Evolutionary conservation across 2,888 invertebrate genomes (phyloP), one percentile per base, ranked within the genome.

Genomic region (Poecilus cupreus): DNA sequence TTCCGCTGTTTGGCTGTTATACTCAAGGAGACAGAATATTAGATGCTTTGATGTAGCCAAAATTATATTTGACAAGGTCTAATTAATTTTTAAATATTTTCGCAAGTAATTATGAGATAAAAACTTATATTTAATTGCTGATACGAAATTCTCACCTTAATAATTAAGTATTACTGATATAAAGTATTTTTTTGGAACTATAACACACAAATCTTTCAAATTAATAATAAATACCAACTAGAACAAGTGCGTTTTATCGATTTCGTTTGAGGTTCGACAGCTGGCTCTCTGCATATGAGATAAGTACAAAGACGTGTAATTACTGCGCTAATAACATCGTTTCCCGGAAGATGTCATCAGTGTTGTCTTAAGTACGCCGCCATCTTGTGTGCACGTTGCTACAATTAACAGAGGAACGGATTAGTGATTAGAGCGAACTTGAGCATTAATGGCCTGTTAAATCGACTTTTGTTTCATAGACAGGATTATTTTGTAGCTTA

Each of bases 281-380:
- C 13, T 20, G 20, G 18, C 46, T 22, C 49, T 20, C 24, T 49
- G 26, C 74, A 46, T 51, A 49, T 24, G 13, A 26, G 24, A 11
- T 74, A 39, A 26, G 49, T 51, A 74, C 74, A 74, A 74, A 74
- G 74, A 13, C 39, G 22, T 49, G 39, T 74, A 74, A 74, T 74
- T 74, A 51, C 51, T 51, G 46, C 32, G 24, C 32, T 74, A 74
- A 74, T 74, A 74, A 51, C 74, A 24, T 74, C 74, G 43, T 49
- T 74, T 74, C 74, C 51, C 74, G 46, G 74, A 74, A 74, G 74
- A 51, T 74, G 74, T 74, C 74, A 51, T 74, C 51, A 74, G 74
- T 74, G 74, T 74, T 72, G 72, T 74, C 74, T 74, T 51, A 51
- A 74, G 74, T 74, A 74, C 74, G 51, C 49, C 49, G 46, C 49